These are phyloP conservation scores for Falco novaeseelandiae DNA, from an alignment of 2,797 vertebrate species.

Conservation along the genomic window DNA sequence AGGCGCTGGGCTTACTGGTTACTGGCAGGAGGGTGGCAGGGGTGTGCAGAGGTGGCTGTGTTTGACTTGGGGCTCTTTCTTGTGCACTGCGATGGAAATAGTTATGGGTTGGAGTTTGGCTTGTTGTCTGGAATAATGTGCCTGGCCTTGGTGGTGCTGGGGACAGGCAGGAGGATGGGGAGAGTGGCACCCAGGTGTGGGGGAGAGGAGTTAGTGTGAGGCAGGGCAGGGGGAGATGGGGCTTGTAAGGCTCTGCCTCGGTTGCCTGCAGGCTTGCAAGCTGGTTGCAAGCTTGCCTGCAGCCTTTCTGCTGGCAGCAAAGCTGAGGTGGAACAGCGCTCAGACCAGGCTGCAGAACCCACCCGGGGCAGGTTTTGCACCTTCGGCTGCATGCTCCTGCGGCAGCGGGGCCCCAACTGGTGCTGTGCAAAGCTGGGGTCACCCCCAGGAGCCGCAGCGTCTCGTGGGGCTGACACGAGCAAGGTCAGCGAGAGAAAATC, in stretches of 20 bases:
- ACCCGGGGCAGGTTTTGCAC: background rate
- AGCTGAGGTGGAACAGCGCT: background rate
- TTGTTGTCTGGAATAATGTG: background rate
- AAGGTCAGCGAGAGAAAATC: background rate
- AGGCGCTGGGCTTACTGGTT: background rate
- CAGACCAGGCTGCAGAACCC: background rate
- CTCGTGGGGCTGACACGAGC: accelerated
- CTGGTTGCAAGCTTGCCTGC: background rate
- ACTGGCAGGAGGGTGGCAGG: background rate
- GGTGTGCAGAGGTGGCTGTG: background rate
- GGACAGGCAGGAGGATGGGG: background rate
- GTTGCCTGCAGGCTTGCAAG: accelerated
- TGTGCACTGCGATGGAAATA: background rate
- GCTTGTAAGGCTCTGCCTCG: background rate
- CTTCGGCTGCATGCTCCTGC: background rate
- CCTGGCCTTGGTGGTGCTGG: background rate
- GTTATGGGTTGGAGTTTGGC: background rate
- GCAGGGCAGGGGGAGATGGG: background rate
- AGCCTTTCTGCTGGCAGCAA: background rate
- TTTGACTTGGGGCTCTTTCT: background rate
- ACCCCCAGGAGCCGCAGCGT: background rate
- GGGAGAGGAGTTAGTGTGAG: background rate
- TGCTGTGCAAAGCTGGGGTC: background rate
- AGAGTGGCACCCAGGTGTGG: too few species aligned
- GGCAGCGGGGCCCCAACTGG: background rate